These are phyloP conservation scores for Drosophila nasuta DNA, from an alignment of 1,140 invertebrate species.

Conservation along the genomic window DNA sequence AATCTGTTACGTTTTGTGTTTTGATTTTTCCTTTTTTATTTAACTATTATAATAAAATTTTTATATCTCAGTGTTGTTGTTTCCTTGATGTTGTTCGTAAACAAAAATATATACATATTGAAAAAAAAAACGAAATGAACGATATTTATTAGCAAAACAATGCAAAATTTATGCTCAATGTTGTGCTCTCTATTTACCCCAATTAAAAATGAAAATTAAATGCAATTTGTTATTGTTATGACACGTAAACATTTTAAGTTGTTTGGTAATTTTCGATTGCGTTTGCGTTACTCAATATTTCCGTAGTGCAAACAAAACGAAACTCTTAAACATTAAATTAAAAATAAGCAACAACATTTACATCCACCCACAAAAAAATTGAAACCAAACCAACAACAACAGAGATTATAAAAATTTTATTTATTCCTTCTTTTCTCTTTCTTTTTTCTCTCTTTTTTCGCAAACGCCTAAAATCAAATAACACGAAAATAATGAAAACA, in stretches of 20 bases:
- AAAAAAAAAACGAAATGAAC: slow-evolving; percentile 27
- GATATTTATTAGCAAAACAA: slow-evolving; percentile 27
- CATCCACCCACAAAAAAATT: slow-evolving; percentile 49
- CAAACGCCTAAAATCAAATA: slow-evolving; percentile 42
- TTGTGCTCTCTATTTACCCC: slow-evolving; percentile 55
- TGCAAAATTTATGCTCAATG: slow-evolving; percentile 54
- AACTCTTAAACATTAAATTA: slow-evolving; percentile 46
- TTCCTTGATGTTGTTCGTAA: slow-evolving; percentile 76
- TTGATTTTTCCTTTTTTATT: slow-evolving; percentile 26
- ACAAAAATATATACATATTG: slow-evolving; percentile 34
- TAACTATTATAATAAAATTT: slow-evolving; percentile 55
- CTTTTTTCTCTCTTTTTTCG: slow-evolving; percentile 79
- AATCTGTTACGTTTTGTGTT: slow-evolving; percentile 42
- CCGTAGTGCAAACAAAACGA: slow-evolving; percentile 56
- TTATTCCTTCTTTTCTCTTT: slow-evolving; percentile 81
- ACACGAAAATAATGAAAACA: slow-evolving; percentile 42
- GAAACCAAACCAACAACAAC: slow-evolving; percentile 50
- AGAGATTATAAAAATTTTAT: slow-evolving; percentile 79
- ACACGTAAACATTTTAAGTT: slow-evolving; percentile 64
- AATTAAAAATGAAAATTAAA: slow-evolving; percentile 39
- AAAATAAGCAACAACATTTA: slow-evolving; percentile 60
- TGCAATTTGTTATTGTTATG: slow-evolving; percentile 60
- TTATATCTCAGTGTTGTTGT: slow-evolving; percentile 80
- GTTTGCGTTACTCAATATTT: slow-evolving; percentile 60
- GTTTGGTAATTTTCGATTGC: slow-evolving; percentile 53